Conservation (phyloP, 2,888 invertebrate species). For the Euzophera pinguis region DNA sequence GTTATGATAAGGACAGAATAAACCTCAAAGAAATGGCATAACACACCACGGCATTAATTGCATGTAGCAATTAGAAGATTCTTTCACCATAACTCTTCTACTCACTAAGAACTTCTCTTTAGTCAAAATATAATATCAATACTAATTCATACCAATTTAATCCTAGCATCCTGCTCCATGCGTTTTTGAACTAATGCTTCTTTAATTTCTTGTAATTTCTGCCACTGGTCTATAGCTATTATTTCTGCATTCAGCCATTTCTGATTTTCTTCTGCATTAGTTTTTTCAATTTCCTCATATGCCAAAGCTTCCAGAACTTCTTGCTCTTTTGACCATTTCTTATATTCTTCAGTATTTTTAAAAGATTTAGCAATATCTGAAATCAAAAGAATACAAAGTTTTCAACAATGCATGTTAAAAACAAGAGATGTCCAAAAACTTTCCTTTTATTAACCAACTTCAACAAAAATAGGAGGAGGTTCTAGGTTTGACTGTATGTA, state of each 20-base stretch:
- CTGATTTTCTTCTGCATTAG: conserved; percentile 78
- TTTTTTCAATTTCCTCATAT: conserved; percentile 74
- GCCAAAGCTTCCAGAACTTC: conserved; percentile 72
- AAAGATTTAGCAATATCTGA: conserved; percentile 20
- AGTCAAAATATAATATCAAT: too few species aligned
- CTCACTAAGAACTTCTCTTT: too few species aligned
- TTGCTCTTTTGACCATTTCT: conserved; percentile 75
- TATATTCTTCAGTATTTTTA: conserved; percentile 55
- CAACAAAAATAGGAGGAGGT: too few species aligned
- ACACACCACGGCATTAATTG: too few species aligned
- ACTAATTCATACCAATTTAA: conserved; percentile 51
- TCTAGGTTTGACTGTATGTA: too few species aligned
- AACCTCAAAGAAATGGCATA: background rate
- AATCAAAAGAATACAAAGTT: conserved; percentile 21
- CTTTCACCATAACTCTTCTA: too few species aligned
- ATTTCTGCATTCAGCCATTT: conserved; percentile 85
- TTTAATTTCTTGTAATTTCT: conserved; percentile 78
- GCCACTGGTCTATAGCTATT: conserved; percentile 82
- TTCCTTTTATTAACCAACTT: too few species aligned
- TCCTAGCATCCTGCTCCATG: conserved; percentile 80
- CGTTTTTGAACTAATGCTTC: conserved; percentile 77
- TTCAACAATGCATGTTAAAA: conserved; percentile 8
- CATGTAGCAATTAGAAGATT: too few species aligned
- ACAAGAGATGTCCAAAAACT: too few species aligned
- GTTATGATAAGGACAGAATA: background rate